A percentile compares a stretch with the other conserved stretches of the same genome.
phyloP scores from a whole-genome alignment of 2,113 vertebrate species.

The Raja brachyura region DNA sequence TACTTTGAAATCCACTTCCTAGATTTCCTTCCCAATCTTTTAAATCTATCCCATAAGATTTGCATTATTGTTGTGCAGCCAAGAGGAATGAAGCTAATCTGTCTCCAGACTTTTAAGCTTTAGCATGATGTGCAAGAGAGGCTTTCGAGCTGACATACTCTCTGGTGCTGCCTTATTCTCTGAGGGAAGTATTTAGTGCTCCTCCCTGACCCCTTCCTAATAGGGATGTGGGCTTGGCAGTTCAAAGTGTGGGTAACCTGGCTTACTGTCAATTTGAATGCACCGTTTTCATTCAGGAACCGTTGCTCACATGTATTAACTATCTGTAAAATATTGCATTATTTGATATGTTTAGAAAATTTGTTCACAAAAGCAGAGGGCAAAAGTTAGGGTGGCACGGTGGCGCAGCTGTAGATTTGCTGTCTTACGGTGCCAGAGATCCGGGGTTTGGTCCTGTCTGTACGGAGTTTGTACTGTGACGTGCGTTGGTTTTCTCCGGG shows the following conservation, averaged over 20 bases:
- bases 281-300: background rate
- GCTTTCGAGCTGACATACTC: background rate
- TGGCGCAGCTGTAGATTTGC: too few relatives aligned
- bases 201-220: background rate
- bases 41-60: background rate
- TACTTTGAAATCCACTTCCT: background rate
- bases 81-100: background rate
- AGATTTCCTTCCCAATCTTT: background rate
- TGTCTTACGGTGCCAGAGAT: too few relatives aligned
- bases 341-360: too few relatives aligned
- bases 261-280: background rate
- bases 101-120: background rate
- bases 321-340: background rate
- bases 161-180: background rate
- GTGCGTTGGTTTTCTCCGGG: too few relatives aligned
- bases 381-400: too few relatives aligned
- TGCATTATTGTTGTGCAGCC: background rate
- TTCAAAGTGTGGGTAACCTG: background rate
- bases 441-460: too few relatives aligned
- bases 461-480: too few relatives aligned
- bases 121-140: background rate
- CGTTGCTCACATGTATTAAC: background rate
- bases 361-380: too few relatives aligned
- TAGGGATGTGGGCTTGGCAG: background rate
- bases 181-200: background rate